Base-by-base conservation (phyloP, 2,113 vertebrate species). In the Anas platyrhynchos region DNA sequence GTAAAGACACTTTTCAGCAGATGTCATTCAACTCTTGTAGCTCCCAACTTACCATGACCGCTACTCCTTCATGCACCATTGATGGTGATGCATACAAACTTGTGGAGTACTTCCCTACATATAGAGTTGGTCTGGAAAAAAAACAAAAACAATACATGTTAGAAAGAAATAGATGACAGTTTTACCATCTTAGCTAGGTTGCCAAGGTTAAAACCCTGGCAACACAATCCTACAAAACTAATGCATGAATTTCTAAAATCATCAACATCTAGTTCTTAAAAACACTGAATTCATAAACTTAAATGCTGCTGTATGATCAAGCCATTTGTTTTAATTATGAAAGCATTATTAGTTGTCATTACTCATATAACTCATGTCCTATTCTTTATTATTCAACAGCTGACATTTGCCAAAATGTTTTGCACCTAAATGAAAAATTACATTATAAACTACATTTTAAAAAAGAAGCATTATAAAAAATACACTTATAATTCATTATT, bases 1-100 rank as follows among this genome's bases (percentile, higher is more conserved):
- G 21, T 8, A 52, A 65, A 52, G 65, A 31, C 31, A 25, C 32
- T 68, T 88, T 50, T 59, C 85, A 91, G 31, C 58, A 61, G 31
- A 50, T 21, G 27, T 23, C n/a, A 29, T 31, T 52, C 56, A 75
- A 54, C 22, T 41, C 14, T 2, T 29, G 48, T 50, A 78, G 66
- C 52, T 80, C 50, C 32, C 48, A 25, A 97, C 99, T 99, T 96
- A 99, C 99, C 99, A 99, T 98, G 11, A 99, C 99, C 15, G 99
- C 99, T 34, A 99, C 99, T 44, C 99, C 99, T 91, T 99, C 99
- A 0, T 99, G 99, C 54, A 99, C 99, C 98, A 99, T 98, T 1
- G 99, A 99, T 2, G 98, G 98, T 1, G 99, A 99, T 0, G 99
- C 99, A 3, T 99, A 99, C 58, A 99, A 97, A 56, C 99, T 99